A percentile compares a stretch with the other conserved stretches of the same genome.
phyloP scores from a whole-genome alignment of 2,113 vertebrate genomes.

The Eulemur rufifrons region DNA sequence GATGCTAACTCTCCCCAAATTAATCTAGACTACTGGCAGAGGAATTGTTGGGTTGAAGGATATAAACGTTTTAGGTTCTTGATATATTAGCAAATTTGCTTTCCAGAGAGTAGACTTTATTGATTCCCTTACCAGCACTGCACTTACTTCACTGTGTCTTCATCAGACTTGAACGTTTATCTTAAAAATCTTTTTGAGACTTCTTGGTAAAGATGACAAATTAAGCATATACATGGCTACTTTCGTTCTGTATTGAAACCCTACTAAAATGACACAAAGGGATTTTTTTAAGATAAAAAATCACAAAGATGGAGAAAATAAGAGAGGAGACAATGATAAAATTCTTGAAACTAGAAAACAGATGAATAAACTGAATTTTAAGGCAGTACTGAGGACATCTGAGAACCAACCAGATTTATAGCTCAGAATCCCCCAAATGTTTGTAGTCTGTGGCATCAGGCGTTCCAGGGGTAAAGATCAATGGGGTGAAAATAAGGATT shows the following conservation, averaged over 20 bases:
- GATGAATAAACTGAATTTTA: conserved; percentile 16
- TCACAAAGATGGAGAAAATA: neutral
- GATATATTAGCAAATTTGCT: neutral
- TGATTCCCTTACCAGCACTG: neutral
- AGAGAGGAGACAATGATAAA: neutral
- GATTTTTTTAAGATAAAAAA: neutral
- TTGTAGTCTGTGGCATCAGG: neutral
- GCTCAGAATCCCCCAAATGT: neutral
- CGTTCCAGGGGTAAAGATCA: neutral
- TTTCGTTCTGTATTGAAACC: conserved; percentile 43
- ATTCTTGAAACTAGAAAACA: conserved; percentile 31
- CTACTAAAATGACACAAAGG: conserved; percentile 33
- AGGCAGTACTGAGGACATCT: conserved; percentile 12
- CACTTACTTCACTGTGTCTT: neutral
- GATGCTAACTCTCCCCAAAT: neutral
- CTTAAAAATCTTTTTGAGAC: conserved; percentile 26
- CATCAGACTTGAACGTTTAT: neutral
- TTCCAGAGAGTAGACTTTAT: conserved; percentile 38
- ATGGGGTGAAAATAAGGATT: conserved; percentile 19
- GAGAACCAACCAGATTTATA: conserved; percentile 15
- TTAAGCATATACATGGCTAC: neutral
- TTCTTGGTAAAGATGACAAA: neutral
- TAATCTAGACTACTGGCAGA: conserved; percentile 46
- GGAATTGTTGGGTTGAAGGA: neutral
- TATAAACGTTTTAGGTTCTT: conserved; percentile 47